Evolutionary conservation across 1,140 invertebrate genomes (phyloP).

Genomic region (Monochamus saltuarius): DNA sequence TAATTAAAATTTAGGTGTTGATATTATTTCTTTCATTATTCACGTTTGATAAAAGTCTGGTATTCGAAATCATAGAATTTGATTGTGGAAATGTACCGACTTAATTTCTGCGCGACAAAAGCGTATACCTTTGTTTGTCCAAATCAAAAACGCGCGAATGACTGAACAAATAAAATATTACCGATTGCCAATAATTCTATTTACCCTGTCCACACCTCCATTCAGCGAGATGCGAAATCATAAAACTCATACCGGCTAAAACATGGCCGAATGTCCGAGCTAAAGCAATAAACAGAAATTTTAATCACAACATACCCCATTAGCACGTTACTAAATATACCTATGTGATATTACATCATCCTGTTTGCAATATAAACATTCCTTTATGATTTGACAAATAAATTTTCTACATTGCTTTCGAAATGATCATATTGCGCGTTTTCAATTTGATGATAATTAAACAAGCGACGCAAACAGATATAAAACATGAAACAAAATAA

Average conservation of each 20-base stretch:
- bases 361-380: slow-evolving; percentile 45
- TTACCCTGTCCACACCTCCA: slow-evolving; percentile 47
- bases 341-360: slow-evolving; percentile 43
- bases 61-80: no score
- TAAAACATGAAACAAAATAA: slow-evolving; percentile 40
- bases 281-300: slow-evolving; percentile 51
- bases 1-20: no score
- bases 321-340: slow-evolving; percentile 48
- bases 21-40: no score
- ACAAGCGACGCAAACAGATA: slow-evolving; percentile 37
- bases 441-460: slow-evolving; percentile 46
- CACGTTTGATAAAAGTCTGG: no score
- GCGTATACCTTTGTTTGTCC: slow-evolving; percentile 46
- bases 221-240: slow-evolving; percentile 39
- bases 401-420: slow-evolving; percentile 44
- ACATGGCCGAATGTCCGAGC: slow-evolving; percentile 40
- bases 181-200: slow-evolving; percentile 50
- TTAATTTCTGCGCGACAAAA: slow-evolving; percentile 23
- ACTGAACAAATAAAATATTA: slow-evolving; percentile 50
- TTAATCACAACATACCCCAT: slow-evolving; percentile 52
- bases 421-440: slow-evolving; percentile 40
- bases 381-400: slow-evolving; percentile 48
- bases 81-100: no score
- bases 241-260: slow-evolving; percentile 42
- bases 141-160: slow-evolving; percentile 48